Percentiles rank a stretch among this genome's conserved stretches.
These are phyloP conservation scores for Mixornis gularis DNA, from an alignment of 2,113 vertebrate genomes.

Conservation along the genomic window DNA sequence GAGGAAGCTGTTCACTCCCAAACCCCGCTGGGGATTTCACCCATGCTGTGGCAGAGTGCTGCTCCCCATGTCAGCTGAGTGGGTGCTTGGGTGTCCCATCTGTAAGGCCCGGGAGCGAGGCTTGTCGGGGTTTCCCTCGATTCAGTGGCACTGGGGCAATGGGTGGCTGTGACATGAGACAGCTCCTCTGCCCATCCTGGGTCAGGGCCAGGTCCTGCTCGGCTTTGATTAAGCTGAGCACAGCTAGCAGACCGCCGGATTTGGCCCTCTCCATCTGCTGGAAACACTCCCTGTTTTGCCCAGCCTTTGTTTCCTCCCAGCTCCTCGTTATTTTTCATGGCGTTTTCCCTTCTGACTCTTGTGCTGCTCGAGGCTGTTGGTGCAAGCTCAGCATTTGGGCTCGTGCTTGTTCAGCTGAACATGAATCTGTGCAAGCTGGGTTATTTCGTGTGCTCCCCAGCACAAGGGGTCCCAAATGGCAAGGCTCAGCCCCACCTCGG, in stretches of 20 bases:
- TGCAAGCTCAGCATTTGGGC: neutral
- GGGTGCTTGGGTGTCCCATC: neutral
- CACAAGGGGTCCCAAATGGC: accelerated
- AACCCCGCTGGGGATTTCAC: neutral
- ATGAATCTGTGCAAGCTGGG: accelerated
- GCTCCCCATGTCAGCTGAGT: accelerated
- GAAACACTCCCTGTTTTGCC: neutral
- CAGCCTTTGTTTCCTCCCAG: conserved; percentile 21
- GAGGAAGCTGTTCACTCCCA: neutral
- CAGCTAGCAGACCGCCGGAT: neutral
- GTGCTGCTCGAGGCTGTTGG: neutral
- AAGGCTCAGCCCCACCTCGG: neutral
- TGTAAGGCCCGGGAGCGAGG: accelerated
- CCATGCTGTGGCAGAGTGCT: neutral
- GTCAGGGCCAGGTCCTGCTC: neutral
- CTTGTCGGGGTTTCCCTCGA: neutral
- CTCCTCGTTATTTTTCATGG: neutral
- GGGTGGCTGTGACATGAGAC: neutral
- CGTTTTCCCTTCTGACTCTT: neutral
- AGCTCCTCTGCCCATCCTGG: accelerated
- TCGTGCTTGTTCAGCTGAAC: neutral
- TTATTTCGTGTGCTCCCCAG: neutral
- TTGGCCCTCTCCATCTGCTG: neutral
- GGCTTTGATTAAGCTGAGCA: neutral
- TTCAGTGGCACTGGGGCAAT: accelerated